Conservation (phyloP, 2,888 invertebrate genomes). For the Tachina lurida region DNA sequence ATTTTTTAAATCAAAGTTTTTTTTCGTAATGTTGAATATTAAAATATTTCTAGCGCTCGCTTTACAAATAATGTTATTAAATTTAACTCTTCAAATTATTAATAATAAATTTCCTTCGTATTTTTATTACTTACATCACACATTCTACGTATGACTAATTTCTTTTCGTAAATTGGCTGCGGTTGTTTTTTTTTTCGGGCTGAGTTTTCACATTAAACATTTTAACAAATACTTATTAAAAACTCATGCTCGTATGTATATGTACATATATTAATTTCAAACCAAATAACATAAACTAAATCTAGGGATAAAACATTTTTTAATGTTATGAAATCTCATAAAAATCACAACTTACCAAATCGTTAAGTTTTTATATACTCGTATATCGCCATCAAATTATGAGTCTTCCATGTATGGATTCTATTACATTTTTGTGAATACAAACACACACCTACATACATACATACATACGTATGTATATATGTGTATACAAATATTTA, state of each 20-base stretch:
- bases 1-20: too few species aligned
- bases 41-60: too few species aligned
- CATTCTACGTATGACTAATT: conserved; percentile 44
- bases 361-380: conserved; percentile 1
- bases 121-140: conserved; percentile 16
- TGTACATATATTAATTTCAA: conserved; percentile 17
- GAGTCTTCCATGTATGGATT: conserved; percentile 23
- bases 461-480: neutral
- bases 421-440: neutral
- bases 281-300: conserved; percentile 21
- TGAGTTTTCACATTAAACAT: conserved; percentile 17
- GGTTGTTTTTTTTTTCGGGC: conserved; percentile 9
- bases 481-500: neutral
- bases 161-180: conserved; percentile 32
- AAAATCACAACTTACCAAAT: conserved; percentile 48
- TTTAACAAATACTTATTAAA: conserved; percentile 31
- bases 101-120: conserved; percentile 15
- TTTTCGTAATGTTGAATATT: too few species aligned
- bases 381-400: conserved; percentile 35
- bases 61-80: neutral
- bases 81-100: conserved; percentile 39
- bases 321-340: conserved; percentile 29
- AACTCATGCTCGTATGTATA: neutral
- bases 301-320: conserved; percentile 29
- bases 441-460: too few species aligned